A percentile compares a stretch with the other conserved stretches of the same genome.
Evolutionary conservation across 1,140 invertebrate genomes (phyloP).

Genomic region (Neocloeon triangulifer): DNA sequence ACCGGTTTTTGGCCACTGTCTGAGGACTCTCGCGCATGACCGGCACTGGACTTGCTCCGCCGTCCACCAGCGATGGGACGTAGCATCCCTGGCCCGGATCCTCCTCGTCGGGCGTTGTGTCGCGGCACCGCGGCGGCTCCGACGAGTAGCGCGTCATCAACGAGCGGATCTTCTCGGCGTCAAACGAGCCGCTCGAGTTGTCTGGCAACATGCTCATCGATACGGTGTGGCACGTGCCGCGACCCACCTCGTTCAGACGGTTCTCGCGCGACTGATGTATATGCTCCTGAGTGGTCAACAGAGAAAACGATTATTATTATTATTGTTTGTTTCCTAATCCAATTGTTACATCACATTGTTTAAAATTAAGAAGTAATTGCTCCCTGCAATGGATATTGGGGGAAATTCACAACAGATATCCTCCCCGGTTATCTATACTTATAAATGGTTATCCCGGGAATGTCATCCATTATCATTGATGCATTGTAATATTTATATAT

Average conservation of each 20-base stretch:
- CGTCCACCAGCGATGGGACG: conserved; percentile 15
- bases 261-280: conserved; percentile 54
- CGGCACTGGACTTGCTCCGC: conserved; percentile 17
- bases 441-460: no score
- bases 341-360: no score
- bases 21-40: conserved; percentile 22
- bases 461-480: no score
- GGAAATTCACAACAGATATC: no score
- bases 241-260: conserved; percentile 41
- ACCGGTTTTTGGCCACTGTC: conserved; percentile 14
- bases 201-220: conserved; percentile 16
- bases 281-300: conserved; percentile 35
- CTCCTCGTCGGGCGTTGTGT: not conserved
- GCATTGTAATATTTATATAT: no score
- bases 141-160: not conserved
- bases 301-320: conserved; percentile 4
- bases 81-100: conserved; percentile 17
- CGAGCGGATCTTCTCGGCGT: no score
- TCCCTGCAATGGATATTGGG: no score
- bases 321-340: no score
- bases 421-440: no score
- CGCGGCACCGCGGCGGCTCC: not conserved
- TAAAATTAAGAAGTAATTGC: no score
- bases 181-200: conserved; percentile 16
- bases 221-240: conserved; percentile 11